Base-by-base conservation (phyloP, 2,797 vertebrate genomes). In the Discoglossus pictus region DNA sequence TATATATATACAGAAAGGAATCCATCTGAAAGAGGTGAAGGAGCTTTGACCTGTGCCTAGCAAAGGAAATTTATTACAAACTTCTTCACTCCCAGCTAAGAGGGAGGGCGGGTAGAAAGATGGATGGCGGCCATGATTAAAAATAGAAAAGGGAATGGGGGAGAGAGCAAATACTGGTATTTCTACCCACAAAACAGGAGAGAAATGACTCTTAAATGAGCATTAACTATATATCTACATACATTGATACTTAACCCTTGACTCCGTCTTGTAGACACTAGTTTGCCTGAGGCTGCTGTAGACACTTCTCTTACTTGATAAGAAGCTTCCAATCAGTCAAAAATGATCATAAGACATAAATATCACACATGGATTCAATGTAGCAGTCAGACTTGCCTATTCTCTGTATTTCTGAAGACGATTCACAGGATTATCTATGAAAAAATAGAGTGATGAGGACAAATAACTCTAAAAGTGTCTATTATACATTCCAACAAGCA, bases 1-100 rank as follows among this genome's bases (percentile, higher is more conserved):
- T 50, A 79, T 77, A 77, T 60, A 78, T 74, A 76, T 42, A 82
- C 76, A 77, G 27, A 34, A 71, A 58, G 52, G 60, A 51, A 58
- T 71, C 31, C 25, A 63, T 71, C 52, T 20, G 27, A 48, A 23
- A 43, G 23, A 62, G 67, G 51, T 21, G 52, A 56, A 34, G 13
- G 24, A 47, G 23, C 35, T 62, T 17, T 63, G 60, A 70, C 60
- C 60, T 70, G 43, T 50, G 38, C 36, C 24, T 25, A 16, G 16
- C 18, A 46, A 46, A 54, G 40, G 54, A 31, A 36, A 68, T 59
- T 50, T 51, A 58, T 71, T 58, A 43, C 31, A 3, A 62, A 51
- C 17, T 43, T 64, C 27, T 20, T 11, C 6, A 39, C 46, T 63
- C 50, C 48, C 10, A n/a, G 27, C 20, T 39, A 34, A 35, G 24